Conservation (phyloP, 2,113 vertebrate genomes). For the Mormoops blainvillei region DNA sequence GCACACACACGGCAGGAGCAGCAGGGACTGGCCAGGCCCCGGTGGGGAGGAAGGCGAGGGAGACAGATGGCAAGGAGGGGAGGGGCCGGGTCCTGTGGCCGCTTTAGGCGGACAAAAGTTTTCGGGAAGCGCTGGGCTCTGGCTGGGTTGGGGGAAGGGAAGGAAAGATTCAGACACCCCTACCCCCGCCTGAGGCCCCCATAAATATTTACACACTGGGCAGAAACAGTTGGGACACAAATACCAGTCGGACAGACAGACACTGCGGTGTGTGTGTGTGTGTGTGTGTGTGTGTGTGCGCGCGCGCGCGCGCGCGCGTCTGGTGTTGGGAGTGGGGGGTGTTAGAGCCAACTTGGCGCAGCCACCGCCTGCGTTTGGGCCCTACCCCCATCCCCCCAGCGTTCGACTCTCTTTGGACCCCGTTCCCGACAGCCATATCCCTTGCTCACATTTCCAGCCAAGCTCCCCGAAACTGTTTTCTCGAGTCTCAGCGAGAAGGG, state of each 20-base stretch:
- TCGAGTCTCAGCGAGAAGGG: background rate
- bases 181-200: conserved; percentile 27
- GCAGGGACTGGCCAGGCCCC: background rate
- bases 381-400: conserved; percentile 6
- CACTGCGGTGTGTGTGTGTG: background rate
- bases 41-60: background rate
- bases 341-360: conserved; percentile 32
- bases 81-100: conserved; percentile 13
- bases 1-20: background rate
- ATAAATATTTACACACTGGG: conserved; percentile 66
- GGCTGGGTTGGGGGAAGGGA: conserved; percentile 37
- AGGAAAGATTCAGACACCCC: conserved; percentile 14
- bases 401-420: background rate
- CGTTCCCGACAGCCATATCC: background rate
- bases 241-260: conserved; percentile 48
- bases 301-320: too few species aligned
- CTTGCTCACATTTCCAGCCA: background rate
- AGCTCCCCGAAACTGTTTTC: background rate
- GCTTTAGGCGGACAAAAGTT: conserved; percentile 53
- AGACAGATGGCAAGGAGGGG: background rate
- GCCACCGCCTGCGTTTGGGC: conserved; percentile 4
- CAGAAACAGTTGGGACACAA: conserved; percentile 29
- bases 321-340: background rate
- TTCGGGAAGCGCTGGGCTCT: conserved; percentile 21
- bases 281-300: conserved; percentile 18